Evolutionary conservation across 2,797 vertebrate species (phyloP), one percentile per base, ranked within the genome.

Genomic region (Intellagama lesueurii): DNA sequence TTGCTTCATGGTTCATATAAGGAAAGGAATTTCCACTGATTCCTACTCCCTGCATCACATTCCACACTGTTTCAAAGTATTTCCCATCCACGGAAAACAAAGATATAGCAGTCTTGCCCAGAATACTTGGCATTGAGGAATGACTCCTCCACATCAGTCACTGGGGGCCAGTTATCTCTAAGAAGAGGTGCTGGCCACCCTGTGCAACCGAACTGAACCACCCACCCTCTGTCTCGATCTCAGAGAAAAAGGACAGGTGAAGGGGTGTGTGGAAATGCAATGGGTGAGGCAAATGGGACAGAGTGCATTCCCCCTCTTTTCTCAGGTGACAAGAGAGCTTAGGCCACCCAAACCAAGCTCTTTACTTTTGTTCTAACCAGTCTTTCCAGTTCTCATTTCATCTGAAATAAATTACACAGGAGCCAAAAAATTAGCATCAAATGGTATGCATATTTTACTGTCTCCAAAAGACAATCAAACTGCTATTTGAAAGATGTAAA

Each of bases 401-500:
- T n/a, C 24, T 84, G 94, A 91, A 94, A 93, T 85, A 92, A 94
- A 88, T 26, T 66, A 80, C 90, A 92, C 75, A 93, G 4, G 49
- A 93, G 76, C 87, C 81, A 30, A 89, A 91, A 85, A 90, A 30
- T 56, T 83, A 90, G 89, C 76, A 93, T 90, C 88, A 94, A 94
- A 93, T 86, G 84, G 90, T 91, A 86, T 0, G 0, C 14, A 90
- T 77, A 68, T 92, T 92, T 83, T 90, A 87, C 89, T 92, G 75
- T 47, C 86, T 95, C n/a, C 35, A 86, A 87, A 93, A 91, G 70
- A 90, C 92, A 91, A 94, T 80, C 76, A 90, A 95, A 87, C 90
- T 91, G 90, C 68, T 86, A 89, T 92, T 95, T 94, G 91, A 80
- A 64, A 92, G 95, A 77, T 90, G 81, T 76, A 90, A 89, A 94